Evolutionary conservation across 1,140 invertebrate genomes (phyloP), one percentile per base, ranked within the genome.

Genomic region (Ceratitis capitata): DNA sequence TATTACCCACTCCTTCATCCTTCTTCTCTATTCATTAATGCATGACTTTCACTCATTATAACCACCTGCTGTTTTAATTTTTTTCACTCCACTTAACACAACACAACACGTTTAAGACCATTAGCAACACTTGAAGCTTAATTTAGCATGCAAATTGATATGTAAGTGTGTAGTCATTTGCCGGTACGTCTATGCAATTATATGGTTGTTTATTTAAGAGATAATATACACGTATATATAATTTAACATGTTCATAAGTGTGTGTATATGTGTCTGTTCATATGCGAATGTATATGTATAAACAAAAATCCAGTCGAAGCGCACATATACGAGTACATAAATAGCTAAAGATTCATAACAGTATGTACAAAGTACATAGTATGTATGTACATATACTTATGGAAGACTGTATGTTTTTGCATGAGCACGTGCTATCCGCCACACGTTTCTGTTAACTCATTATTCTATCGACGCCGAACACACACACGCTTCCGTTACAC

Each of bases 371-470:
- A 47, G n/a, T 47, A 56, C 51, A 64, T 32, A 64, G n/a, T 78
- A 23, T 45, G 16, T 42, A 9, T 78, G 19, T 23, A 45, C 29
- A 61, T 7, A 29, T 61, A 29, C 29, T 23, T 61, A 53, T n/a
- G n/a, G n/a, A n/a, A n/a, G n/a, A n/a, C n/a, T n/a, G 51, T 56
- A 6, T 56, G 51, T 23, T 7, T 16, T 19, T 32, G 23, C 10
- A 7, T 78, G 16, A 45, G 69, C 69, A 78, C 69, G 69, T 78
- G 69, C 69, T 26, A 78, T 45, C 45, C 39, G 39, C 35, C 69
- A 12, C 69, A 78, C 69, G 69, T 45, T 78, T 78, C 39, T 45
- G 69, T 19, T 45, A 78, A 78, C 39, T 78, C 69, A 78, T 78
- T 39, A 23, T 23, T 47, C 39, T 19, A 10, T 45, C 39, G 69